These are phyloP conservation scores for Ochropleura plecta DNA, from an alignment of 2,888 invertebrate genomes.

Conservation along the genomic window DNA sequence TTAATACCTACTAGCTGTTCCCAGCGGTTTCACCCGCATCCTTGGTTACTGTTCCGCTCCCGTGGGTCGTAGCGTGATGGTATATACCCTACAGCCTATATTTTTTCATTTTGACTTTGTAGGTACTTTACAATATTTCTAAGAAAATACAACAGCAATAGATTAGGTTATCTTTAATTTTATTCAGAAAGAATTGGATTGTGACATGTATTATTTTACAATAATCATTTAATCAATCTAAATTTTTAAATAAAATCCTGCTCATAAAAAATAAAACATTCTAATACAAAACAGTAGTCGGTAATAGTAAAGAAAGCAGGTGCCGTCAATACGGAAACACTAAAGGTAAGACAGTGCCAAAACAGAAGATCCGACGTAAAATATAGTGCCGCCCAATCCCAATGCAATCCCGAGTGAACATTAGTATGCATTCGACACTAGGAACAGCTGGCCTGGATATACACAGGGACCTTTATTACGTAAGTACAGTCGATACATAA, in stretches of 20 bases:
- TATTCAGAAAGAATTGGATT: not conserved
- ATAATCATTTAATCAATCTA: not conserved
- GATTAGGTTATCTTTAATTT: not conserved
- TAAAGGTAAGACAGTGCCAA: constrained; percentile 10
- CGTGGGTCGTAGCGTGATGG: too few species aligned
- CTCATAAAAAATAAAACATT: not conserved
- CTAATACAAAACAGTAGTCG: too few species aligned
- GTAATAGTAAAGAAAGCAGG: not conserved
- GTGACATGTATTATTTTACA: too few species aligned
- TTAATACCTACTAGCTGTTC: too few species aligned
- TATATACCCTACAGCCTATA: too few species aligned
- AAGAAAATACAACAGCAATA: not conserved
- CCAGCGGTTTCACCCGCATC: too few species aligned
- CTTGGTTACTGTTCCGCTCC: too few species aligned
- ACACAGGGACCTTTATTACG: constrained; percentile 20
- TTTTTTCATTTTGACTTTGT: not conserved
- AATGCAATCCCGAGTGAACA: constrained; percentile 35
- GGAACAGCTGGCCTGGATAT: constrained; percentile 42
- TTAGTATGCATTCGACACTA: constrained; percentile 61
- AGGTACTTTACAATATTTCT: not conserved
- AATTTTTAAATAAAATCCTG: not conserved
- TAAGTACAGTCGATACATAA: constrained; percentile 10
- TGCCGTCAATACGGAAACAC: not conserved
- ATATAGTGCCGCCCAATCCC: constrained; percentile 31
- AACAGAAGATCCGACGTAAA: constrained; percentile 5